Evolutionary conservation across 2,113 vertebrate species (phyloP), one percentile per base, ranked within the genome.

Genomic region (Rynchops niger): DNA sequence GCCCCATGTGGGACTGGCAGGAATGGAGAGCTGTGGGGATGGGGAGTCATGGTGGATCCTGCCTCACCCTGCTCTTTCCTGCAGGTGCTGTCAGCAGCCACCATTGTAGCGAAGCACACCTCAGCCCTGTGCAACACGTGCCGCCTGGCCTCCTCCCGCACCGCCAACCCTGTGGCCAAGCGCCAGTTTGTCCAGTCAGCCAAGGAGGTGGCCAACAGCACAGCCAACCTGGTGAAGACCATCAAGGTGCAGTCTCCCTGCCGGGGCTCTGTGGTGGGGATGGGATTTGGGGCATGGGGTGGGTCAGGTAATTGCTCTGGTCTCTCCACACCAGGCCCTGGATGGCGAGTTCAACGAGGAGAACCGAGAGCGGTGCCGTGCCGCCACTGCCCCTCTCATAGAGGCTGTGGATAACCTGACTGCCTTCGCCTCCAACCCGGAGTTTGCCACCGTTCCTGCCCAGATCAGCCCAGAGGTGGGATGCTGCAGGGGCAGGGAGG

Each of bases 201-300:
- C 96, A 99, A 99, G 94, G 99, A 99, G 70, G 99, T 99, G 98
- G 99, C 99, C 88, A 99, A 99, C 98, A 99, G 99, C 97, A 99
- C 99, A 0, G 99, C 99, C 89, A 99, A 99, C 96, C 98, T 99
- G 32, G 99, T 99, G 97, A 99, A 99, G 97, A 99, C 99, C 93
- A 99, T 99, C 76, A 99, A 99, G 99, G 99, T 99, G 76, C 13
- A 6, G 27, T n/a, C 36, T 80, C 15, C 15, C 26, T 50, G 13
- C 17, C 7, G 2, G 34, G 63, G 22, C 2, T 10, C 15, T 2
- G 2, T 72, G 55, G 19, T 47, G 20, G 56, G 27, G 22, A 47
- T 34, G 47, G 38, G 16, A 47, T n/a, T 15, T 82, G 53, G 61
- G 45, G 27, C 38, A 32, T 16, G 40, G 58, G 45, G 13, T 11